Percentiles rank a stretch among this genome's conserved stretches.
phyloP scores from a whole-genome alignment of 2,797 vertebrate species.

The Mus minutoides region DNA sequence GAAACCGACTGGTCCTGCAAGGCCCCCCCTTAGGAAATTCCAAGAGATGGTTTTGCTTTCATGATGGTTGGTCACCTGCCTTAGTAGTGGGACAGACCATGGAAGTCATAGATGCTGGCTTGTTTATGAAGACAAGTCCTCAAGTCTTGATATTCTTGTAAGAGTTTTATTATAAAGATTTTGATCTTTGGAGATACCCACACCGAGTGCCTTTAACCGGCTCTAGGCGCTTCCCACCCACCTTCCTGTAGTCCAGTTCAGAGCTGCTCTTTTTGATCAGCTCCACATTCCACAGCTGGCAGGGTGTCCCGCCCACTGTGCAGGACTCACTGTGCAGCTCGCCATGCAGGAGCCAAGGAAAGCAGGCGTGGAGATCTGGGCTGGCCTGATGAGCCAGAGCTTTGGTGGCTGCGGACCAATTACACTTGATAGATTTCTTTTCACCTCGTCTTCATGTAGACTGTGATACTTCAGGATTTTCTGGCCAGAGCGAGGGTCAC shows the following conservation, averaged over 20 bases:
- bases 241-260: neutral
- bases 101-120: slow-evolving; percentile 83
- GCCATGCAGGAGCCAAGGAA: neutral
- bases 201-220: slow-evolving; percentile 72
- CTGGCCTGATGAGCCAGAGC: neutral
- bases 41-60: slow-evolving; percentile 78
- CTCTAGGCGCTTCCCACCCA: slow-evolving; percentile 40
- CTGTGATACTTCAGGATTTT: slow-evolving; percentile 16
- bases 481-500: neutral
- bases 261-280: neutral
- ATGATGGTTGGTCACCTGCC: slow-evolving; percentile 82
- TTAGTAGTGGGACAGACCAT: slow-evolving; percentile 76
- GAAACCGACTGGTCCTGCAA: slow-evolving; percentile 81
- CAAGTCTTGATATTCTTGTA: slow-evolving; percentile 80
- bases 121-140: slow-evolving; percentile 79
- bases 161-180: slow-evolving; percentile 79
- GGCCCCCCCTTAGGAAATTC: slow-evolving; percentile 82
- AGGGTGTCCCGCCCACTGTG: neutral
- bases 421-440: neutral
- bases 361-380: neutral
- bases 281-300: neutral
- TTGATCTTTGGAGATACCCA: slow-evolving; percentile 62
- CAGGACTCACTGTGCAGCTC: neutral
- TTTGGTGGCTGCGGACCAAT: neutral
- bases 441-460: neutral